Evolutionary conservation across 2,888 invertebrate genomes (phyloP), one percentile per base, ranked within the genome.

Genomic region (Argyresthia albistria): DNA sequence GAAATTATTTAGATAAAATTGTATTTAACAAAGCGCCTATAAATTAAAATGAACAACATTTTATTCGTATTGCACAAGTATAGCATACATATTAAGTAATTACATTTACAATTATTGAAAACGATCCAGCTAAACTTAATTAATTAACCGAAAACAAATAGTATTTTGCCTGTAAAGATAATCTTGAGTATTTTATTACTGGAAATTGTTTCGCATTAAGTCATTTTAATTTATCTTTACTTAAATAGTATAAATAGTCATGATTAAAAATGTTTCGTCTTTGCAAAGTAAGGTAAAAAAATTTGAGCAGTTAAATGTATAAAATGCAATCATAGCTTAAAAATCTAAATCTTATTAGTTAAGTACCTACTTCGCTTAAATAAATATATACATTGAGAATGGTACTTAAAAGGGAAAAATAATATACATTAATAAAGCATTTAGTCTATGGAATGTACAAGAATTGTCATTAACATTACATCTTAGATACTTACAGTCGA

Each of bases 1-100:
- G 73, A 81, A 81, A 80, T 83, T 73, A 6, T 77, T 80, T 79
- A 76, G 71, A 75, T 39, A 73, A 65, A 69, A 69, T 65, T 67
- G 67, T 73, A 73, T 61, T 66, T 70, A 73, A 75, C 71, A 65
- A 75, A 78, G 76, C 76, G 61, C 69, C 25, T 67, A 63, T n/a
- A 62, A 76, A 74, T 70, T 60, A 68, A 76, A 80, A 75, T 70
- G 63, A 80, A 77, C 72, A 77, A 75, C 68, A 60, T 66, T 70
- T 66, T 73, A 76, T 70, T 73, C 70, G 65, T 87, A 87, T 87
- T 87, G 87, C 87, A 87, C 87, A 76, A 69, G 71, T 70, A 70
- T 73, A 79, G 72, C 75, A 77, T 80, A 77, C 77, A 79, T 78
- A 76, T 73, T n/a, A n/a, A n/a, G n/a, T n/a, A n/a, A n/a, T n/a